Evolutionary conservation across 2,113 vertebrate species (phyloP).

Genomic region (Ammospiza caudacuta): DNA sequence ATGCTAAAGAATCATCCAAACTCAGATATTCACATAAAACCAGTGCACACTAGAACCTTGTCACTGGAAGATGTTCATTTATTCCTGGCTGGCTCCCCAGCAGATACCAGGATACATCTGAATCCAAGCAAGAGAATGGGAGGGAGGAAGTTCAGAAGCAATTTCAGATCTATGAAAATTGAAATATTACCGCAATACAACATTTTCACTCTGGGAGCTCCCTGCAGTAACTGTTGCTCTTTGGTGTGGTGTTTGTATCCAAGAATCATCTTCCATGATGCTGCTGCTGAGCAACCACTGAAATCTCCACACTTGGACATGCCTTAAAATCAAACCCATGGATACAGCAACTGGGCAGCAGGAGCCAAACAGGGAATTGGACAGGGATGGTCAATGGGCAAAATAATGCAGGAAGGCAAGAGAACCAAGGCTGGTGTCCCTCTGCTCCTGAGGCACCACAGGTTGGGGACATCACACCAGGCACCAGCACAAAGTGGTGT

Average conservation of each 20-base stretch:
- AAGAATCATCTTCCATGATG: background rate
- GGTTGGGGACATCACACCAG: rapidly evolving
- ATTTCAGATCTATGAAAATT: conserved; percentile 39
- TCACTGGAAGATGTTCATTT: conserved; percentile 31
- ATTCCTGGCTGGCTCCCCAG: conserved; percentile 54
- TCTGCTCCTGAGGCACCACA: background rate
- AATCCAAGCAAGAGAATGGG: conserved; percentile 48
- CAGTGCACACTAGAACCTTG: conserved; percentile 2
- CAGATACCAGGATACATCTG: conserved; percentile 38
- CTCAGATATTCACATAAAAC: background rate
- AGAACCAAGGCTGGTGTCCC: too few relatives aligned
- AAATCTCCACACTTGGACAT: background rate
- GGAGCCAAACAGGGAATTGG: background rate
- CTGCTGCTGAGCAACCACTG: background rate
- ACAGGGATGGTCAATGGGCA: background rate
- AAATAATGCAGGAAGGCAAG: background rate
- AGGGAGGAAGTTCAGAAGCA: conserved; percentile 19
- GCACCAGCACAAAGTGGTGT: background rate
- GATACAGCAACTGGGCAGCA: background rate
- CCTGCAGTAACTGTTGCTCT: background rate
- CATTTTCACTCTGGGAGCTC: background rate
- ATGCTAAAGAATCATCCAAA: background rate
- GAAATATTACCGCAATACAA: conserved; percentile 21
- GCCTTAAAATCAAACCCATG: background rate
- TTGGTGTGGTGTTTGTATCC: background rate